Conservation (phyloP, 2,113 vertebrate genomes). For the Carlito syrichta region DNA sequence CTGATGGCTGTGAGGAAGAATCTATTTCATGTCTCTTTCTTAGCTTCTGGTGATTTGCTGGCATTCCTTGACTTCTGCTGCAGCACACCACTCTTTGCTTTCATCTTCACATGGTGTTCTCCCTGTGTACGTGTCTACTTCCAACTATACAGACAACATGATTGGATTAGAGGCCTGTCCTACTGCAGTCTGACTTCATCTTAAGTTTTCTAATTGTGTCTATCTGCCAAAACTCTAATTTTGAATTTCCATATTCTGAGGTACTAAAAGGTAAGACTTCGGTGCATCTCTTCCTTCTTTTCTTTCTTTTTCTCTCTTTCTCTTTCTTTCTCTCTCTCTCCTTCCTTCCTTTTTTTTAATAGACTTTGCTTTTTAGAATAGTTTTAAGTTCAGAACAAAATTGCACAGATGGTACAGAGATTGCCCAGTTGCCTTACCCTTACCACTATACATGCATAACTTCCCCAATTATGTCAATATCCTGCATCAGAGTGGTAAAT, state of each 20-base stretch:
- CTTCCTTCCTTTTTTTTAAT: background rate
- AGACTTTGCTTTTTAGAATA: background rate
- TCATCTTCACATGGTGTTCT: background rate
- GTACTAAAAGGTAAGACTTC: background rate
- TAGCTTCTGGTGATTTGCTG: background rate
- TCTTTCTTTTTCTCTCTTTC: background rate
- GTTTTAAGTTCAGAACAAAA: background rate
- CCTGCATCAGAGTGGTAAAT: background rate
- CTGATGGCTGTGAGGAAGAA: background rate
- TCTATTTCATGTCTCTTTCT: background rate
- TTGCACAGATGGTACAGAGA: background rate
- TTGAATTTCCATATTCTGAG: background rate
- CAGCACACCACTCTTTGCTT: background rate
- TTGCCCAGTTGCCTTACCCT: background rate
- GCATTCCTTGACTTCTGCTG: too few species aligned
- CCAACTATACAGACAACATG: background rate
- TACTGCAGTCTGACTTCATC: background rate
- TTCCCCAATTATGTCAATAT: background rate
- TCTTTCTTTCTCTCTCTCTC: too few species aligned
- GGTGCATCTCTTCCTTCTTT: background rate
- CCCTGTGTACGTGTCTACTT: background rate
- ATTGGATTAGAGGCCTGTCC: background rate
- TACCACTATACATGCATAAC: too few species aligned
- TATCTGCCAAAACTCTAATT: background rate
- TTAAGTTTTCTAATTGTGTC: background rate